phyloP scores from a whole-genome alignment of 2,888 invertebrate genomes.

The Drosophila anomalata region DNA sequence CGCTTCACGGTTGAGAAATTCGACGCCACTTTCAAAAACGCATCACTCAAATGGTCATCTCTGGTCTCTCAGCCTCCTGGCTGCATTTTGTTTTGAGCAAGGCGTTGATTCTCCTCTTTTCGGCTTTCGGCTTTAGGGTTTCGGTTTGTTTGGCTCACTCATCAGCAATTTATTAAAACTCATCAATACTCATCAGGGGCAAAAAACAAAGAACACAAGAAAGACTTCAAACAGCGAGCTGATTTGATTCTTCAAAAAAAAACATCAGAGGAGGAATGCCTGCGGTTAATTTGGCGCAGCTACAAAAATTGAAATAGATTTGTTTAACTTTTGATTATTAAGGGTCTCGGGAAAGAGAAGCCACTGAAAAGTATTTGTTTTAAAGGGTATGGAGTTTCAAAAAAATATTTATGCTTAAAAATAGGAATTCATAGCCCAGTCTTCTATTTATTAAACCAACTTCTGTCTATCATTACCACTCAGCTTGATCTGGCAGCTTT shows the following conservation, averaged over 20 bases:
- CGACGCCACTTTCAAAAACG: conserved; percentile 78
- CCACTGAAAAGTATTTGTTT: not conserved
- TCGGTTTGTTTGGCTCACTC: conserved; percentile 58
- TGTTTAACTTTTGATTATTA: conserved; percentile 57
- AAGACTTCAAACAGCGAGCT: conserved; percentile 38
- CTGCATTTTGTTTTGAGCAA: conserved; percentile 31
- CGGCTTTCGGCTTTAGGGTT: conserved; percentile 29
- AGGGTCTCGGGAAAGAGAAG: not conserved
- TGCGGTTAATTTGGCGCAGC: conserved; percentile 77
- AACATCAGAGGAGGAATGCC: conserved; percentile 56
- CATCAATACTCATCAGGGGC: conserved; percentile 80
- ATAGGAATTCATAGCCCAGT: conserved; percentile 8
- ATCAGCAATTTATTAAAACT: conserved; percentile 80
- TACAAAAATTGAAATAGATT: conserved; percentile 69
- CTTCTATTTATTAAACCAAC: conserved; percentile 7
- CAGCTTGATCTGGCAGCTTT: conserved; percentile 39
- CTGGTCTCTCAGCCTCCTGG: not conserved
- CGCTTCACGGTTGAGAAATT: conserved; percentile 79
- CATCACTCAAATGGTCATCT: conserved; percentile 66
- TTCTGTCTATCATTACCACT: not conserved
- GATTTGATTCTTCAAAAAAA: conserved; percentile 52
- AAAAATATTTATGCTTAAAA: not conserved
- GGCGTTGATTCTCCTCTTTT: conserved; percentile 60
- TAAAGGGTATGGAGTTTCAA: not conserved
- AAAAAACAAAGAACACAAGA: conserved; percentile 32